Evolutionary conservation across 2,113 vertebrate species (phyloP).

Genomic region (Cisticola juncidis): DNA sequence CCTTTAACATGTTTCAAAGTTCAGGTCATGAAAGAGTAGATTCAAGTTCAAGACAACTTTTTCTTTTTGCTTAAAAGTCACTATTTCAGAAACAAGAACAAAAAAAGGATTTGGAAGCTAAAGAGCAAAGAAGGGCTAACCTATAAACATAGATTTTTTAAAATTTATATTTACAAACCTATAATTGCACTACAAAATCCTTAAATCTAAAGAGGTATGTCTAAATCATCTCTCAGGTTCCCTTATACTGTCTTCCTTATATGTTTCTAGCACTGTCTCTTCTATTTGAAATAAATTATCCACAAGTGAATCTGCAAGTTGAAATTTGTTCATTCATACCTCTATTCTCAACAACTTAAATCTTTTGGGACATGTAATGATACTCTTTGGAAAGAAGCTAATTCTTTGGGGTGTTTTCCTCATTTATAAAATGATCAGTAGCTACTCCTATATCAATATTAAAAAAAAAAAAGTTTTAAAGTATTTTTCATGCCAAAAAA

Average conservation of each 20-base stretch:
- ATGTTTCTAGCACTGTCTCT: neutral
- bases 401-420: neutral
- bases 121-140: neutral
- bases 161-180: neutral
- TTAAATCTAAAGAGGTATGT: neutral
- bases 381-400: neutral
- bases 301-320: neutral
- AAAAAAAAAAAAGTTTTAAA: neutral
- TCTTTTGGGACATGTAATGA: neutral
- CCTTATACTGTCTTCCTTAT: neutral
- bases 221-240: neutral
- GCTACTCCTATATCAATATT: neutral
- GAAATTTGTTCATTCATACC: neutral
- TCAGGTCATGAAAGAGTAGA: neutral
- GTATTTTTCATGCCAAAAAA: neutral
- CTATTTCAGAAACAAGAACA: neutral
- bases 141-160: neutral
- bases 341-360: neutral
- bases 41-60: neutral
- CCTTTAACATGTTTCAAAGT: neutral
- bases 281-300: neutral
- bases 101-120: neutral
- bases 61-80: neutral
- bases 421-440: neutral
- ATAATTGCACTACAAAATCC: neutral